Conservation (phyloP, 2,888 invertebrate genomes). For the Metopia argyrocephala region DNA sequence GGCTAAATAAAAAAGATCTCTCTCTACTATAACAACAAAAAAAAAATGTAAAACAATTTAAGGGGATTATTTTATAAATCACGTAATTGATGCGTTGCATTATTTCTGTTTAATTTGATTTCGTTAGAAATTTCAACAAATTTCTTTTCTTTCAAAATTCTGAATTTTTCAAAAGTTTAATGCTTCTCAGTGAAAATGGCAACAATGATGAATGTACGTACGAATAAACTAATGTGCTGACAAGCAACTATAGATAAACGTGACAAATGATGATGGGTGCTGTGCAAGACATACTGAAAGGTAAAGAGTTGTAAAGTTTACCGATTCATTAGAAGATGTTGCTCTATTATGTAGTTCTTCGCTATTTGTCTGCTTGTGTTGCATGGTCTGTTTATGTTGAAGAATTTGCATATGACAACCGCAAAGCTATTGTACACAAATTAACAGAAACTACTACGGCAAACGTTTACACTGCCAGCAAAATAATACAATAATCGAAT, state of each 20-base stretch:
- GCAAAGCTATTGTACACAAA: slow-evolving; percentile 8
- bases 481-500: not conserved
- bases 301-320: slow-evolving; percentile 39
- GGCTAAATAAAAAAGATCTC: too few relatives aligned
- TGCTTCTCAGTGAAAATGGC: not conserved
- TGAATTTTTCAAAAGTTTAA: not conserved
- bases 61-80: too few relatives aligned
- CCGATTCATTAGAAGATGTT: slow-evolving; percentile 46
- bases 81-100: too few relatives aligned
- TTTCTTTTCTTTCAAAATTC: not conserved
- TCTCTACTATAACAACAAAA: too few relatives aligned
- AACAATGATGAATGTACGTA: slow-evolving; percentile 22
- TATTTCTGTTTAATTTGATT: not conserved
- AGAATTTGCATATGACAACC: slow-evolving; percentile 51
- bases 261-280: slow-evolving; percentile 56
- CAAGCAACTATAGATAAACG: slow-evolving; percentile 55
- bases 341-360: not conserved
- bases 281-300: slow-evolving; percentile 30
- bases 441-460: not conserved
- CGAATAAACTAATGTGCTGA: slow-evolving; percentile 49
- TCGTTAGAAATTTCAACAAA: not conserved
- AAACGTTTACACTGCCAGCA: not conserved
- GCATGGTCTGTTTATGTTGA: slow-evolving; percentile 4
- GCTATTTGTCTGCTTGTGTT: slow-evolving; percentile 2
- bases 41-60: too few relatives aligned